phyloP scores from a whole-genome alignment of 1,140 invertebrate species.

The Drosophila ananassae region DNA sequence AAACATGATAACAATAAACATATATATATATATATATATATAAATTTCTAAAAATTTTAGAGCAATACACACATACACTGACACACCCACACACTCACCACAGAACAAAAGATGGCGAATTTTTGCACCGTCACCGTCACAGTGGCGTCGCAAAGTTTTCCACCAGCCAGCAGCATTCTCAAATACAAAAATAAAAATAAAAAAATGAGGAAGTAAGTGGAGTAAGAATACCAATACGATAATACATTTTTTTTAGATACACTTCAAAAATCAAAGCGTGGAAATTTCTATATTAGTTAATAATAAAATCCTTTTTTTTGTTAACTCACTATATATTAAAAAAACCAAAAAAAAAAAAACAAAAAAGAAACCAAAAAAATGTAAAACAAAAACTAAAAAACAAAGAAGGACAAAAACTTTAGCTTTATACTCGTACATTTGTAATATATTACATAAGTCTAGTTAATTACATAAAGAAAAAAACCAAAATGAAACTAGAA shows the following conservation, averaged over 20 bases:
- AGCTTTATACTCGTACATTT: slow-evolving; percentile 84
- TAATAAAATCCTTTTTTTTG: slow-evolving; percentile 76
- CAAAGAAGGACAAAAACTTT: slow-evolving; percentile 78
- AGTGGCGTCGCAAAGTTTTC: slow-evolving; percentile 49
- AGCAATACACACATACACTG: slow-evolving; percentile 55
- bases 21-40: slow-evolving; percentile 13
- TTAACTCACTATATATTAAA: slow-evolving; percentile 72
- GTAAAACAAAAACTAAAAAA: slow-evolving; percentile 41
- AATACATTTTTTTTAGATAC: slow-evolving; percentile 73
- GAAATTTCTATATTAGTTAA: slow-evolving; percentile 78
- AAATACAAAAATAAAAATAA: slow-evolving; percentile 26
- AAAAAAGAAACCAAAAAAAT: slow-evolving; percentile 25
- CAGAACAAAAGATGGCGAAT: slow-evolving; percentile 14
- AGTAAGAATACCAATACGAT: slow-evolving; percentile 37
- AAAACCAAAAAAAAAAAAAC: slow-evolving; percentile 39
- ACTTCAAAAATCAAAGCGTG: slow-evolving; percentile 80
- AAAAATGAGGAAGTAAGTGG: slow-evolving; percentile 12
- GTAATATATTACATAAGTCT: slow-evolving; percentile 84
- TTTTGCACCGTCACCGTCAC: slow-evolving; percentile 29
- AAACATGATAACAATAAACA: slow-evolving; percentile 41
- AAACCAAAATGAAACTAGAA: slow-evolving; percentile 50
- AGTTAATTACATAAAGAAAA: slow-evolving; percentile 75
- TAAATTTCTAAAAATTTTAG: slow-evolving; percentile 67
- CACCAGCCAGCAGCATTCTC: slow-evolving; percentile 20
- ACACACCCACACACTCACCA: slow-evolving; percentile 26